Evolutionary conservation across 2,113 vertebrate genomes (phyloP).

Genomic region (Mesitornis unicolor): DNA sequence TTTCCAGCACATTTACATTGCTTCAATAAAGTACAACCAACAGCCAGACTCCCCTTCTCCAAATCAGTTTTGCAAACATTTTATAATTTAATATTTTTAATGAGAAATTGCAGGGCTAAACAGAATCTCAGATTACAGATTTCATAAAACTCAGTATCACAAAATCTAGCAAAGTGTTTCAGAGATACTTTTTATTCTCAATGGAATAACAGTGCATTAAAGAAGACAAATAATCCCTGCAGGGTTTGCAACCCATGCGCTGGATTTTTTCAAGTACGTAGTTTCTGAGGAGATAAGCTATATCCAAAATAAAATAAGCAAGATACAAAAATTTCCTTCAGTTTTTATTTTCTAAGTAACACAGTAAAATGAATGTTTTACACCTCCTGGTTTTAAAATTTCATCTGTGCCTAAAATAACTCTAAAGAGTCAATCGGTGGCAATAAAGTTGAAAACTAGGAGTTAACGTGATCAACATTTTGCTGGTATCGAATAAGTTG

Average conservation of each 20-base stretch:
- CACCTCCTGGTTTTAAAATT: neutral
- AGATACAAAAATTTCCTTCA: neutral
- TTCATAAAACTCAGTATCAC: neutral
- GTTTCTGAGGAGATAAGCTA: neutral
- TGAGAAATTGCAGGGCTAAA: neutral
- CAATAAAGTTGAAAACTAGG: neutral
- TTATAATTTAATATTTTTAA: neutral
- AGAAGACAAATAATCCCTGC: neutral
- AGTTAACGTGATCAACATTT: neutral
- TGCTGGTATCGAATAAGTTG: neutral
- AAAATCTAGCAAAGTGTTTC: neutral
- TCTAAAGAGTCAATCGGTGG: neutral
- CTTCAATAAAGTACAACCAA: neutral
- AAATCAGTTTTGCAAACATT: neutral
- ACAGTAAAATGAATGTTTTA: neutral
- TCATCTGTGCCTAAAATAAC: neutral
- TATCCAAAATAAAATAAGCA: neutral
- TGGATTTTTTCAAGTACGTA: neutral
- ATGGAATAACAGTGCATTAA: neutral
- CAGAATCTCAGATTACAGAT: neutral
- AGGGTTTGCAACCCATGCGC: neutral
- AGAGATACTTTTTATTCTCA: neutral
- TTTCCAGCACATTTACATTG: neutral
- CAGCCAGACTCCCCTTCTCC: neutral
- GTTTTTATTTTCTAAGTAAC: neutral